Percentiles rank a stretch among this genome's conserved stretches.
Evolutionary conservation across 2,113 vertebrate genomes (phyloP).

Genomic region (Microtus richardsoni): DNA sequence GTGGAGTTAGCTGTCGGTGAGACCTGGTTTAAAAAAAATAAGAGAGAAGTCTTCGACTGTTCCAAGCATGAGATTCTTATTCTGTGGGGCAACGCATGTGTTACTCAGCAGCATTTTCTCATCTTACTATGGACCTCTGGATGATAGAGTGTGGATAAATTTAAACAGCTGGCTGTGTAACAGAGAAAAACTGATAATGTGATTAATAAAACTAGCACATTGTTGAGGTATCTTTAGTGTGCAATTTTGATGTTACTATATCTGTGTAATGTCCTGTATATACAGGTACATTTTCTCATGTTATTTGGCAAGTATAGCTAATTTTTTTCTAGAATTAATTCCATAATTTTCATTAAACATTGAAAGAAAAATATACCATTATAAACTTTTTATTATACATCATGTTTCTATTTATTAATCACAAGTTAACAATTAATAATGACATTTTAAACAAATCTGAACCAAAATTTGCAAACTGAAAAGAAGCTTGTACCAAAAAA

Average conservation of each 20-base stretch:
- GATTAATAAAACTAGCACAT: neutral
- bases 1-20: neutral
- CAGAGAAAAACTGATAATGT: neutral
- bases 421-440: neutral
- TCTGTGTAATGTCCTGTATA: neutral
- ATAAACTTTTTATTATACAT: neutral
- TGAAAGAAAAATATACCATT: neutral
- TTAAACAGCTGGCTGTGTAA: neutral
- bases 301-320: neutral
- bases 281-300: neutral
- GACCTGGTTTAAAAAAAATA: neutral
- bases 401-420: neutral
- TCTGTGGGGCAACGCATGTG: neutral
- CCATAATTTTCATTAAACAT: neutral
- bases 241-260: neutral
- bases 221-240: neutral
- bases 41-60: no score
- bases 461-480: neutral
- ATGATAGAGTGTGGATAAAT: neutral
- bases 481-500: neutral
- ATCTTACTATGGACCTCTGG: neutral
- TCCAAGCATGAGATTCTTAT: neutral
- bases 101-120: neutral
- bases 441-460: neutral
- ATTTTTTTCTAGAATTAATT: neutral